Base-by-base conservation (phyloP, 2,797 vertebrate genomes). In the Sebastes vulpes region DNA sequence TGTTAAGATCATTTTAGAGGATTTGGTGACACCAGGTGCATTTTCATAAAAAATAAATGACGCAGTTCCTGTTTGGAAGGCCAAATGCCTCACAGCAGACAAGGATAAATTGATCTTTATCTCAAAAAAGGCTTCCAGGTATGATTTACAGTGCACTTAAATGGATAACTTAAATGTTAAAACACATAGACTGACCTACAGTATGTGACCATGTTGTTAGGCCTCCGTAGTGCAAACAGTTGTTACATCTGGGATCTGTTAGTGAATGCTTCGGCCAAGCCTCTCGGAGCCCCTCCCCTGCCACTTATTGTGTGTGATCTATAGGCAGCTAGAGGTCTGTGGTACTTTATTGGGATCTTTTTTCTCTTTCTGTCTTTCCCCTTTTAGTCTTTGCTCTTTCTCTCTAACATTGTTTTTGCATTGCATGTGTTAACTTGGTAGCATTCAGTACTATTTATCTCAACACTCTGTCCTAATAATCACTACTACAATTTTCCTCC, bases 351-450 rank as follows among this genome's bases (percentile, higher is more conserved):
- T 95, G 97, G 96, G 96, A 97, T 96, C 94, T 95, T 90, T 92
- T 93, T 92, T 90, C 82, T 89, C 78, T 92, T 75, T 91, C 83
- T 93, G 81, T 95, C 86, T 87, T 89, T 87, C 76, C 90, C 76
- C 68, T 31, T 82, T 88, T 91, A 86, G 84, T 91, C 88, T 93
- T 86, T 90, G 82, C 81, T 90, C 76, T 90, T 90, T 84, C 81
- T 89, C 79, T 91, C 95, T 96, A 94, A 95, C 92, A 91, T 90
- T 94, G 92, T 93, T 96, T 95, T 96, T 95, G 94, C 97, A 95
- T 97, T 98, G 98, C 98, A 99, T 99, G 98, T 94, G 95, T 97
- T 97, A 97, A 97, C 95, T 94, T 96, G 92, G 95, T 97, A 97
- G 97, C 96, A 94, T 96, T 96, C 72, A 84, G 90, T 96, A 89